phyloP scores from a whole-genome alignment of 1,140 invertebrate genomes.

The Eufriesea mexicana region DNA sequence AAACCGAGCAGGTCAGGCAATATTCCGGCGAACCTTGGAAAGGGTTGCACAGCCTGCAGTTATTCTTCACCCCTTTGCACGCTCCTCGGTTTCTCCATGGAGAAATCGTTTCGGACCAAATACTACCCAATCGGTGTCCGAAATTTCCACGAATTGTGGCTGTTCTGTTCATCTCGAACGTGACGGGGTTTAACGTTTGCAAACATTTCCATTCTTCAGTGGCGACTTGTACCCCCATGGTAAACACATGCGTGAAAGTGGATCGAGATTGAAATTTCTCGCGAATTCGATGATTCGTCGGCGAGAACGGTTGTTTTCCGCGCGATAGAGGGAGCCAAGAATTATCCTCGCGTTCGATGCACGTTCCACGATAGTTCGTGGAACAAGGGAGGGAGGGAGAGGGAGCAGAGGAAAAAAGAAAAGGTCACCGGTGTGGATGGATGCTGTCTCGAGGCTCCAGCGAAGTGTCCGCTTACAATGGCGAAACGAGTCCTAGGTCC shows the following conservation, averaged over 20 bases:
- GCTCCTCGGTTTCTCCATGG: neutral
- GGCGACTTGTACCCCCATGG: neutral
- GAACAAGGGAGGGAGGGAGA: constrained; percentile 9
- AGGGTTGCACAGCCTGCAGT: constrained; percentile 22
- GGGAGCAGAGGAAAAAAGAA: constrained; percentile 18
- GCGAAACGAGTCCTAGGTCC: constrained; percentile 66
- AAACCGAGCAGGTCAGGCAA: constrained; percentile 6
- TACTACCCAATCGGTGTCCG: neutral
- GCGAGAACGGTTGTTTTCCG: neutral
- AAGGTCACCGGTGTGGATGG: constrained; percentile 53
- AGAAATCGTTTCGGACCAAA: no score
- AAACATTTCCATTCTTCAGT: neutral
- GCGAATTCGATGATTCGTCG: neutral
- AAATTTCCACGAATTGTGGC: neutral
- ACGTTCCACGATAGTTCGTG: constrained; percentile 19
- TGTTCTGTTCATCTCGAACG: neutral
- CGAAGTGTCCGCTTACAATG: constrained; percentile 71
- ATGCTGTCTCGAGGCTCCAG: constrained; percentile 62
- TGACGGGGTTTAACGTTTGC: neutral
- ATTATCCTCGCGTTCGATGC: constrained; percentile 16
- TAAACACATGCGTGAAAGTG: neutral
- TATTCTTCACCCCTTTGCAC: neutral
- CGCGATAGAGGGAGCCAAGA: neutral
- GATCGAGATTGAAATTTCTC: no score
- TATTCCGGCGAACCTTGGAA: neutral